Percentiles rank a stretch among this genome's conserved stretches.
Evolutionary conservation across 2,888 invertebrate species (phyloP).

Genomic region (Cosmia pyralina): DNA sequence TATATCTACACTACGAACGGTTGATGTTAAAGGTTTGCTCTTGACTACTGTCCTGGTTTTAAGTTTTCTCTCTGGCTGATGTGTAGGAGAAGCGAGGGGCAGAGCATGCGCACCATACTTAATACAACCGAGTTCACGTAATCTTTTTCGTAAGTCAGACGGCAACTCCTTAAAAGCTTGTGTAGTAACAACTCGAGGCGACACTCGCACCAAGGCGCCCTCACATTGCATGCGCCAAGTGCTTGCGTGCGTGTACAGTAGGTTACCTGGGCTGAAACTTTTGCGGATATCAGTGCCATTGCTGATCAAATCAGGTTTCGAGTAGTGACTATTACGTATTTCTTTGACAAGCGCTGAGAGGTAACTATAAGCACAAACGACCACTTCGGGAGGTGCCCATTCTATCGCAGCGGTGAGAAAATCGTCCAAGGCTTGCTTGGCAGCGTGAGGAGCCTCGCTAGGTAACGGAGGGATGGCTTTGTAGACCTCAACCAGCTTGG

Average conservation of each 20-base stretch:
- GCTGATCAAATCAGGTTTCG: slow-evolving; percentile 74
- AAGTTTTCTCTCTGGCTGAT: slow-evolving; percentile 67
- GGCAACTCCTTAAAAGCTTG: slow-evolving; percentile 82
- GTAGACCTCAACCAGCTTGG: slow-evolving; percentile 94
- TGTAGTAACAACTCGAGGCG: slow-evolving; percentile 78
- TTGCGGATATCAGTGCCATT: slow-evolving; percentile 64
- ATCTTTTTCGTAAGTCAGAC: slow-evolving; percentile 77
- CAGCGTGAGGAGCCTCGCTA: slow-evolving; percentile 69
- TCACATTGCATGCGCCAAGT: slow-evolving; percentile 81
- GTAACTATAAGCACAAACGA: slow-evolving; percentile 94
- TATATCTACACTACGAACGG: slow-evolving; percentile 75
- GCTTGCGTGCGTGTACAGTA: slow-evolving; percentile 70
- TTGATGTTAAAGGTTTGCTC: slow-evolving; percentile 57
- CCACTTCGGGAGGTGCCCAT: slow-evolving; percentile 94
- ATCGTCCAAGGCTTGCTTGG: slow-evolving; percentile 91
- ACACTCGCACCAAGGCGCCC: slow-evolving; percentile 77
- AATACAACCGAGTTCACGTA: slow-evolving; percentile 81
- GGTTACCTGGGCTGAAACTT: slow-evolving; percentile 60
- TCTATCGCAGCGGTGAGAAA: slow-evolving; percentile 94
- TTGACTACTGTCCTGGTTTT: slow-evolving; percentile 62
- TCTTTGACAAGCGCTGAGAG: slow-evolving; percentile 74
- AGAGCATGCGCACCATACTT: slow-evolving; percentile 73
- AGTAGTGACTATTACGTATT: slow-evolving; percentile 66
- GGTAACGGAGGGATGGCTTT: slow-evolving; percentile 90
- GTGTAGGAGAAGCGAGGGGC: slow-evolving; percentile 52